Percentiles rank a stretch among this genome's conserved stretches.
Evolutionary conservation across 1,140 invertebrate species (phyloP).

Genomic region (Tetragonula clypearis): DNA sequence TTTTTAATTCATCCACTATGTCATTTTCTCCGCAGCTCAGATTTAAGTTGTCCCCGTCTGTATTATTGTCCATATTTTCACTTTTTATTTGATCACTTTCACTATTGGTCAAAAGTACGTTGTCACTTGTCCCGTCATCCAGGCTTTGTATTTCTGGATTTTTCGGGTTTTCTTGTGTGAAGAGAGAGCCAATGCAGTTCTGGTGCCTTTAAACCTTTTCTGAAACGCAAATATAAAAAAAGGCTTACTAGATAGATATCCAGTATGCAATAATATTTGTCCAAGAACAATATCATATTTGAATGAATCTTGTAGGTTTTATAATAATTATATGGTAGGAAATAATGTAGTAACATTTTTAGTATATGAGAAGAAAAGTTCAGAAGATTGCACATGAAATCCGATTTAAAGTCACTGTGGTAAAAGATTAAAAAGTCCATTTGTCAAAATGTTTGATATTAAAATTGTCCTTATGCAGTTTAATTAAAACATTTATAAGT

Average conservation of each 20-base stretch:
- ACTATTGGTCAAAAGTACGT: constrained; percentile 39
- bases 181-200: constrained; percentile 42
- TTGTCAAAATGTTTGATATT: constrained; percentile 44
- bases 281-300: constrained; percentile 60
- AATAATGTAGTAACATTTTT: constrained; percentile 62
- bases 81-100: constrained; percentile 50
- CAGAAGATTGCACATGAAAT: constrained; percentile 52
- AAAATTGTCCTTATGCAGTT: constrained; percentile 51
- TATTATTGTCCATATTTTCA: constrained; percentile 75
- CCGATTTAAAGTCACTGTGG: constrained; percentile 51
- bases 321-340: constrained; percentile 60
- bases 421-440: constrained; percentile 58
- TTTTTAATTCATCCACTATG: constrained; percentile 87
- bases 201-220: constrained; percentile 59
- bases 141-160: constrained; percentile 43
- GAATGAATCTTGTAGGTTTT: constrained; percentile 64
- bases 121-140: constrained; percentile 33
- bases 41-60: constrained; percentile 86
- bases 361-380: constrained; percentile 57
- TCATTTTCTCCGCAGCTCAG: constrained; percentile 87
- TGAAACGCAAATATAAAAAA: constrained; percentile 69
- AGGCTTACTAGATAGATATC: constrained; percentile 55
- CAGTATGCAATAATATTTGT: constrained; percentile 33
- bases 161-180: constrained; percentile 42
- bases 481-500: constrained; percentile 43